A percentile compares a stretch with the other conserved stretches of the same genome.
These are phyloP conservation scores for Sebastes matsubarae DNA, from an alignment of 2,797 vertebrate genomes.

Conservation along the genomic window DNA sequence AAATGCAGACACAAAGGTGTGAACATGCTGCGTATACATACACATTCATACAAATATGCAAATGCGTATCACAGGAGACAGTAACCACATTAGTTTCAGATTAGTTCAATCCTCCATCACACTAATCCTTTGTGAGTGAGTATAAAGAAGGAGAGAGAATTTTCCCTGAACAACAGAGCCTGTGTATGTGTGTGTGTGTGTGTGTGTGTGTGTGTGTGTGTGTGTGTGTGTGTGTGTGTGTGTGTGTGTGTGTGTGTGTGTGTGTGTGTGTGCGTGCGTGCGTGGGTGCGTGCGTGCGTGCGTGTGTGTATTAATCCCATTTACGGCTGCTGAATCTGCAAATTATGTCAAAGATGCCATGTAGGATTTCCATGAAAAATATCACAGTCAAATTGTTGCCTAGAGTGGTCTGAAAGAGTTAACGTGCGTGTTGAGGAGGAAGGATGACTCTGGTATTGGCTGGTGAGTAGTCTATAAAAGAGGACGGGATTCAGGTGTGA, in stretches of 20 bases:
- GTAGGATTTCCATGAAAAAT: neutral
- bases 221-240: neutral
- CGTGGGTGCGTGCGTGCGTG: neutral
- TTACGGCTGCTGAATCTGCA: conserved; percentile 25
- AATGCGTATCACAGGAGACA: conserved; percentile 1
- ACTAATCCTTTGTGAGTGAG: conserved; percentile 37
- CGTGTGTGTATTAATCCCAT: conserved; percentile 33
- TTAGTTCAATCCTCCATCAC: conserved; percentile 20
- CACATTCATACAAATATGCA: conserved; percentile 6
- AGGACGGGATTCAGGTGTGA: neutral
- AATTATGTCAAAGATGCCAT: conserved; percentile 12
- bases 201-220: neutral
- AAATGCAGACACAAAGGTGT: neutral
- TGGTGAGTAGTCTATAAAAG: neutral
- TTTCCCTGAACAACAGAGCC: neutral
- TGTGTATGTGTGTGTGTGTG: neutral
- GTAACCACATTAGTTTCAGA: conserved; percentile 50
- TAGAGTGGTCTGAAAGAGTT: neutral
- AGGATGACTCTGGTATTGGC: neutral
- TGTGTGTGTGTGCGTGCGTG: neutral
- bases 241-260: neutral
- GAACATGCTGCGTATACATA: neutral
- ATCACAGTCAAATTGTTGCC: neutral
- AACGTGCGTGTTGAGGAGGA: neutral
- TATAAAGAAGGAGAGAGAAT: neutral